Evolutionary conservation across 2,888 invertebrate genomes (phyloP).

Genomic region (Oscheius sp.): DNA sequence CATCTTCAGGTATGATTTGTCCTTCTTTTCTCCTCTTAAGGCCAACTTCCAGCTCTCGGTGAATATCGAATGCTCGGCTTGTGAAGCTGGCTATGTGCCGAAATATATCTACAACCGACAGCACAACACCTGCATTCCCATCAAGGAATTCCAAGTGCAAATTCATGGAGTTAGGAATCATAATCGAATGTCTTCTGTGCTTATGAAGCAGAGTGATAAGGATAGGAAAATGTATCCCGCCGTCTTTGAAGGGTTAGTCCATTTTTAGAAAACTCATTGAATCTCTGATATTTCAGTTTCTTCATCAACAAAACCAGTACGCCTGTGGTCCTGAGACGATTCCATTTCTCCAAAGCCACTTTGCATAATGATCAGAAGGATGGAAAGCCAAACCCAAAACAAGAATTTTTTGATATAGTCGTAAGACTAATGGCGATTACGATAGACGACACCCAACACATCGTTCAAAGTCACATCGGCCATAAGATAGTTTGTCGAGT

Average conservation of each 20-base stretch:
- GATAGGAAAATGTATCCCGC: constrained; percentile 7
- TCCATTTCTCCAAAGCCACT: constrained; percentile 1
- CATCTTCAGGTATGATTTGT: constrained; percentile 1
- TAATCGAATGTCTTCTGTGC: background rate
- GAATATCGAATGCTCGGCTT: constrained; percentile 1
- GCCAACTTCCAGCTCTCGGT: background rate
- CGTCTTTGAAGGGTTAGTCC: constrained; percentile 1
- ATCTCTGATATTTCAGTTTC: background rate
- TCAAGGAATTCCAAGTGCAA: constrained; percentile 12
- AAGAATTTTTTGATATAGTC: constrained; percentile 17
- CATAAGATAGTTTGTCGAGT: constrained; percentile 6
- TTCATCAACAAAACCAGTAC: background rate
- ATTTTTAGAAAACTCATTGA: background rate
- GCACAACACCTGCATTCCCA: background rate
- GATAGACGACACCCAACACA: background rate
- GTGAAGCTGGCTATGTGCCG: background rate
- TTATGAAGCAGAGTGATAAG: constrained; percentile 10
- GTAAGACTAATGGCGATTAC: constrained; percentile 7
- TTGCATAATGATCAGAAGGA: background rate
- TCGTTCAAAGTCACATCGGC: background rate
- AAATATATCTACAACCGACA: constrained; percentile 10
- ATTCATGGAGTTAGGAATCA: constrained; percentile 5
- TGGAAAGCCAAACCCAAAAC: constrained; percentile 11
- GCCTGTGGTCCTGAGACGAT: background rate
- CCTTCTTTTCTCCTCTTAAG: background rate